phyloP scores from a whole-genome alignment of 2,113 vertebrate species.

The Hystrix brachyura region DNA sequence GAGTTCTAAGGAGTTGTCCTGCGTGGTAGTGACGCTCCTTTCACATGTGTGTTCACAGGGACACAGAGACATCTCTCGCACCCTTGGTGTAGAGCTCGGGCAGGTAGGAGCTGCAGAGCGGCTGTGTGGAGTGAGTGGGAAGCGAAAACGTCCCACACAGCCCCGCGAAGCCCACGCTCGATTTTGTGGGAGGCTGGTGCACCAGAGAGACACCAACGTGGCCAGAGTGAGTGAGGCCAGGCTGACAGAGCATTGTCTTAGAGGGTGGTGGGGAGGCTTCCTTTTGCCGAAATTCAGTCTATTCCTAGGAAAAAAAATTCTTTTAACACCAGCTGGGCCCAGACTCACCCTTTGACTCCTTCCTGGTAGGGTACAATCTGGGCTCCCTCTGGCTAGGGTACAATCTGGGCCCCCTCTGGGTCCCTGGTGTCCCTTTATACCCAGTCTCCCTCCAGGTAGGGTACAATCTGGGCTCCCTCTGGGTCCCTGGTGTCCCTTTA shows the following conservation, averaged over 20 bases:
- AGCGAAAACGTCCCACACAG: slow-evolving; percentile 56
- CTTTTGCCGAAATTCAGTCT: slow-evolving; percentile 61
- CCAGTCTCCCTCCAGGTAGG: too few relatives aligned
- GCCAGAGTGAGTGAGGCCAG: background rate
- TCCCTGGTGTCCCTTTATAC: background rate
- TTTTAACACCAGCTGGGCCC: background rate
- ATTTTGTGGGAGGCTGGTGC: slow-evolving; percentile 55
- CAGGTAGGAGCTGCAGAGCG: slow-evolving; percentile 27
- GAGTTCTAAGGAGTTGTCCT: background rate
- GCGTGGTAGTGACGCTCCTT: background rate
- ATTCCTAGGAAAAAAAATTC: slow-evolving; percentile 54
- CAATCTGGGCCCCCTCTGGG: background rate
- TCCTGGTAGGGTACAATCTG: background rate
- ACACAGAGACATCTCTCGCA: slow-evolving; percentile 45
- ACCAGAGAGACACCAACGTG: background rate
- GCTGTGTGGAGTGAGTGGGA: slow-evolving; percentile 18
- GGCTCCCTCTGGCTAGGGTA: too few relatives aligned
- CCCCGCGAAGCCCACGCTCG: slow-evolving; percentile 29
- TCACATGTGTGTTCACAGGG: background rate
- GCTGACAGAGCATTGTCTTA: background rate
- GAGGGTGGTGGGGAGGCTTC: background rate
- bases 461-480: background rate
- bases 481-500: background rate
- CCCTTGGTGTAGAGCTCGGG: background rate
- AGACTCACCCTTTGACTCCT: background rate